phyloP scores from a whole-genome alignment of 2,797 vertebrate genomes.

The Gymnoscopelus microlampas region DNA sequence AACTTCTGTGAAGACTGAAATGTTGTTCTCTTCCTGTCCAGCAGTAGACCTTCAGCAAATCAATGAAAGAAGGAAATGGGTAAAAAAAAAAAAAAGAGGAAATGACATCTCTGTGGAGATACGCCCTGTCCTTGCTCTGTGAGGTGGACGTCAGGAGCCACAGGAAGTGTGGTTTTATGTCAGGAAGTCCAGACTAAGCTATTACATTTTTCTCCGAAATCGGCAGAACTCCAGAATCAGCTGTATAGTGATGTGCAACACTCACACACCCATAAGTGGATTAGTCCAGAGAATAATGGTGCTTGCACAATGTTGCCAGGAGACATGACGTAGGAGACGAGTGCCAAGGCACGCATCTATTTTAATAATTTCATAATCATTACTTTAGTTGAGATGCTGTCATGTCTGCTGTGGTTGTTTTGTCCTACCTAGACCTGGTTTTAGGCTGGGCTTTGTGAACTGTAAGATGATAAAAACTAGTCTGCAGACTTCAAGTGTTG shows the following conservation, averaged over 20 bases:
- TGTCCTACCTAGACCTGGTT: background rate
- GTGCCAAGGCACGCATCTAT: too few species aligned
- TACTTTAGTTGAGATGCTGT: background rate
- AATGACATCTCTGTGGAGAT: constrained; percentile 32
- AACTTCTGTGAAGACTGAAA: constrained; percentile 36
- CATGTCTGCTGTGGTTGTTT: background rate
- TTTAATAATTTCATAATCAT: background rate
- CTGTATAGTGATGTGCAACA: background rate
- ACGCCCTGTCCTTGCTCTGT: constrained; percentile 16
- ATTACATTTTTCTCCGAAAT: constrained; percentile 7
- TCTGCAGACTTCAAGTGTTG: background rate
- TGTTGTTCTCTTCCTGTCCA: constrained; percentile 60
- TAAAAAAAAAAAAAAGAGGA: constrained; percentile 32
- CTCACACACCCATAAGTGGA: background rate
- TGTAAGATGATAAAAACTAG: background rate
- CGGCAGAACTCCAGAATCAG: constrained; percentile 13
- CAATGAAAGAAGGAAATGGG: constrained; percentile 35
- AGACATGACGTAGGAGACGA: background rate
- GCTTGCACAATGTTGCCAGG: background rate
- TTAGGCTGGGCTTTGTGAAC: background rate
- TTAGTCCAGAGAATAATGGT: background rate
- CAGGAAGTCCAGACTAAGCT: constrained; percentile 26
- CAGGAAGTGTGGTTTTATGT: constrained; percentile 29
- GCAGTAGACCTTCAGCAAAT: background rate
- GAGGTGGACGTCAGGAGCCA: constrained; percentile 10